These are phyloP conservation scores for Syrmaticus mikado DNA, from an alignment of 2,113 vertebrate genomes.

Conservation along the genomic window DNA sequence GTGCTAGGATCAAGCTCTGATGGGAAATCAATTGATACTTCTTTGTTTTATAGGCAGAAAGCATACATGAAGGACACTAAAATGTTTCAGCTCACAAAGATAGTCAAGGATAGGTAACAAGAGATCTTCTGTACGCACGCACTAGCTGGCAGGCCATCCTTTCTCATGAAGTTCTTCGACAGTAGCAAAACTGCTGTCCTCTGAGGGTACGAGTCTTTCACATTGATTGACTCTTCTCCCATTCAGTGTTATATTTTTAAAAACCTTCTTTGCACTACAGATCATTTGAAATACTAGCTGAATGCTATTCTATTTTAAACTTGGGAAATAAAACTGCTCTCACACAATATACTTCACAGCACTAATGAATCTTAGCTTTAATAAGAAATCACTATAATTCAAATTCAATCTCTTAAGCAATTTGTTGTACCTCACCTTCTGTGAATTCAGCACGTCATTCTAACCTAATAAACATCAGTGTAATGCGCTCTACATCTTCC, in stretches of 20 bases:
- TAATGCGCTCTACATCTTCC: not conserved
- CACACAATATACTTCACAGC: not conserved
- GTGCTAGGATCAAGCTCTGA: not conserved
- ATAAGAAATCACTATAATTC: not conserved
- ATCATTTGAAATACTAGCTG: not conserved
- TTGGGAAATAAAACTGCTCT: not conserved
- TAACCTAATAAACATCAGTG: not conserved
- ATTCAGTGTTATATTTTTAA: not conserved
- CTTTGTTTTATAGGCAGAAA: not conserved
- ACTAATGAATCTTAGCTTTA: not conserved
- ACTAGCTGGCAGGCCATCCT: not conserved
- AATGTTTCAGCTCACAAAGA: not conserved
- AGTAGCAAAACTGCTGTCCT: not conserved
- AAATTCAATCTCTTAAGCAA: constrained; percentile 18
- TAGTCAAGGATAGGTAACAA: not conserved
- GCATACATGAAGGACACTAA: not conserved
- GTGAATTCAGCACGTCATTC: not conserved
- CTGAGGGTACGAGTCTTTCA: not conserved
- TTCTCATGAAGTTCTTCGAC: not conserved
- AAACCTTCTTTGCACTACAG: not conserved
- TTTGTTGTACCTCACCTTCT: not conserved
- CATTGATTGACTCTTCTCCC: not conserved
- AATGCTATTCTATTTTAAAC: not conserved
- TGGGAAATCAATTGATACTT: not conserved
- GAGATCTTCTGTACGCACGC: not conserved